Base-by-base conservation (phyloP, 2,888 invertebrate species). In the Coremacera marginata region DNA sequence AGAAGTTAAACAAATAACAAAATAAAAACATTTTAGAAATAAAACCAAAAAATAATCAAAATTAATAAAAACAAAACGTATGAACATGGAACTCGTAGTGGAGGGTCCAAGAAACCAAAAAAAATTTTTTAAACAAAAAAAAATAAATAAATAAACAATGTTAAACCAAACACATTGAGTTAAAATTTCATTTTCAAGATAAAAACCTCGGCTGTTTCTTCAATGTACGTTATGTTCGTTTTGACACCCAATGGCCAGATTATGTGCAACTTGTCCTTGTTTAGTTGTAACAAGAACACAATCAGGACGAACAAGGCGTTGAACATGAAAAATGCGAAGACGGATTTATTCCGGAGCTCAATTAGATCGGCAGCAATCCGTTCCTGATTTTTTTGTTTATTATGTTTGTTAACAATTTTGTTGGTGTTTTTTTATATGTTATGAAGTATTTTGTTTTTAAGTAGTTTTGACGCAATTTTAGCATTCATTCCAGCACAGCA, bases 291-390 rank as follows among this genome's bases (percentile, higher is more conserved):
- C 91, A 99, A 95, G 92, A 99, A 97, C 89, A 99, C 98, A 91
- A 98, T 96, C 92, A 99, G 94, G 90, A 98, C 97, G 94, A 98
- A 99, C 89, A 99, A 94, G 90, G 98, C 96, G 94, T 99, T 99
- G 93, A 98, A 95, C 98, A 99, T 98, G 92, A 98, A 95, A 94
- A 98, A 98, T 89, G 96, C 96, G 91, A 98, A 97, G 88, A 97
- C 97, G 88, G 96, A 96, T 91, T 98, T 97, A 94, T 98, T 98
- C 89, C 98, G 93, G 89, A 98, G 94, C 89, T 98, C 98, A 89
- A 96, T 93, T 90, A 99, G 93, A 91, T 98, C 97, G 87, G 92
- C 92, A 88, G 96, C 96, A 88, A 96, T 95, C 89, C 96, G 93
- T 89, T 94, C 95, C 96, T 96, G 78, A 82, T 79, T 81, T 55